Percentiles rank a stretch among this genome's conserved stretches.
phyloP scores from a whole-genome alignment of 2,888 invertebrate species.

The Cryptus armator region DNA sequence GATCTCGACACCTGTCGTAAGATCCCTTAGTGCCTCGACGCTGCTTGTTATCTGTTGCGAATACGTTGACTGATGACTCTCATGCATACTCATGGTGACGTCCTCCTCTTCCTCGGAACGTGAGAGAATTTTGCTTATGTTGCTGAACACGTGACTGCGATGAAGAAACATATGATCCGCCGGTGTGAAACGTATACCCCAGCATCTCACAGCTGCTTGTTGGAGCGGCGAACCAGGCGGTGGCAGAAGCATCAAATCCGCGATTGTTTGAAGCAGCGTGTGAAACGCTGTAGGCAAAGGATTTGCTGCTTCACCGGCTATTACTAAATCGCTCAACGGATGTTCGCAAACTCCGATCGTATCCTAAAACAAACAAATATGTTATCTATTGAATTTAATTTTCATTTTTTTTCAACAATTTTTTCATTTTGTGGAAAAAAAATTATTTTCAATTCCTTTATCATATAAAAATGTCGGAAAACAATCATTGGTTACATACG shows the following conservation, averaged over 20 bases:
- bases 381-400: neutral
- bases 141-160: constrained; percentile 96
- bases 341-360: constrained; percentile 89
- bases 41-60: constrained; percentile 85
- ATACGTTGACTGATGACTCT: constrained; percentile 86
- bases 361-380: constrained; percentile 83
- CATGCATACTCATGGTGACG: constrained; percentile 87
- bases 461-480: neutral
- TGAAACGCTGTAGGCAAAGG: constrained; percentile 92
- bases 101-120: constrained; percentile 94
- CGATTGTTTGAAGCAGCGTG: constrained; percentile 94
- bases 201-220: constrained; percentile 97
- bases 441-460: neutral
- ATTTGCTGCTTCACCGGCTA: constrained; percentile 90
- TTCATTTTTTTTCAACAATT: neutral
- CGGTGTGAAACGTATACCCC: constrained; percentile 95
- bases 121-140: constrained; percentile 97
- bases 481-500: constrained; percentile 73
- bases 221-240: constrained; percentile 95
- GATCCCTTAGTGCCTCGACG: constrained; percentile 90
- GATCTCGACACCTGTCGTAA: constrained; percentile 92
- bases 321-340: constrained; percentile 92
- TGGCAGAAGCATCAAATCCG: constrained; percentile 95
- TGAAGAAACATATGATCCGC: constrained; percentile 97
- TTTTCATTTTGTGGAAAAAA: neutral